Percentiles rank a stretch among this genome's conserved stretches.
These are phyloP conservation scores for Heliothis peltigera DNA, from an alignment of 2,888 invertebrate species.

Conservation along the genomic window DNA sequence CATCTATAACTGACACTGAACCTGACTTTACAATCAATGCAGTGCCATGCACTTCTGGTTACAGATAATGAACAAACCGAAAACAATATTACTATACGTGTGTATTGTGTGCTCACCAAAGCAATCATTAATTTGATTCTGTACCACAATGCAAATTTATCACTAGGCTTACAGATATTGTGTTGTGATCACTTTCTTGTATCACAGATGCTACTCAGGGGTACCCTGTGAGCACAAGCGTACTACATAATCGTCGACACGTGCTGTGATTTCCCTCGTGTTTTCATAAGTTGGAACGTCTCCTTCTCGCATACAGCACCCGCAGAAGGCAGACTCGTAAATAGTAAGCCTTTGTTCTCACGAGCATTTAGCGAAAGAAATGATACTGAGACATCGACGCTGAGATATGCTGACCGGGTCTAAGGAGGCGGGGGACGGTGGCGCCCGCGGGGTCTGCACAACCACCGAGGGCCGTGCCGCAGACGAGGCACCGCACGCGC, in stretches of 20 bases:
- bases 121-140: constrained; percentile 78
- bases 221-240: constrained; percentile 86
- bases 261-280: constrained; percentile 85
- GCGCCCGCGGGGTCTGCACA: constrained; percentile 75
- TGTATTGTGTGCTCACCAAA: constrained; percentile 78
- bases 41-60: constrained; percentile 45
- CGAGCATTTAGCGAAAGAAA: constrained; percentile 89
- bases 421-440: constrained; percentile 88
- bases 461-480: constrained; percentile 83
- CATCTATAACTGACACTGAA: constrained; percentile 5
- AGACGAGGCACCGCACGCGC: constrained; percentile 70
- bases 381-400: constrained; percentile 87
- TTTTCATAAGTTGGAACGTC: constrained; percentile 90
- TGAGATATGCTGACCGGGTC: constrained; percentile 83
- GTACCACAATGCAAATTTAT: constrained; percentile 82
- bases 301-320: constrained; percentile 96
- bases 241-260: constrained; percentile 84
- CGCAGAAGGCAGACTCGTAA: constrained; percentile 93
- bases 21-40: constrained; percentile 23
- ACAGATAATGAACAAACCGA: constrained; percentile 80
- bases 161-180: constrained; percentile 87
- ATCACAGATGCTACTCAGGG: constrained; percentile 88
- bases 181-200: constrained; percentile 88
- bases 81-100: constrained; percentile 61
- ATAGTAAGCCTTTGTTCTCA: constrained; percentile 90